Conservation (phyloP, 2,888 invertebrate genomes). For the Toxonevra muliebris region DNA sequence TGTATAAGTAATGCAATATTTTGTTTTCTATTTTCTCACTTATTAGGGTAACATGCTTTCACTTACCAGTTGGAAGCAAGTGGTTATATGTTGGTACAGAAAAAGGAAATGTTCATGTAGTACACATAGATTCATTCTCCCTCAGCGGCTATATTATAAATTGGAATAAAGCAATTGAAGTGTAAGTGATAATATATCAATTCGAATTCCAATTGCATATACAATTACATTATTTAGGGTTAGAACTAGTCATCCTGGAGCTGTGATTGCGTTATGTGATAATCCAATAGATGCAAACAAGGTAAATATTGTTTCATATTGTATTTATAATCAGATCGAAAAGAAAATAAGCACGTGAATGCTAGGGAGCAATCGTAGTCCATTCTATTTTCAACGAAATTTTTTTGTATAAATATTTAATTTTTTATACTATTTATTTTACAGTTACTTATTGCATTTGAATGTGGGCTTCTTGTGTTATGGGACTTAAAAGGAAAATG, state of each 20-base stretch:
- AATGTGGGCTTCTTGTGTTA: constrained; percentile 90
- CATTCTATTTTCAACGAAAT: background rate
- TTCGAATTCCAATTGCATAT: background rate
- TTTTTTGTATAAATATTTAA: background rate
- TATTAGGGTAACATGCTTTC: constrained; percentile 90
- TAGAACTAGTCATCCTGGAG: constrained; percentile 95
- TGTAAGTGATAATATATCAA: constrained; percentile 76
- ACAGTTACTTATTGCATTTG: constrained; percentile 95
- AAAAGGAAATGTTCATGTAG: constrained; percentile 96
- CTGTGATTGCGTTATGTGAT: constrained; percentile 95
- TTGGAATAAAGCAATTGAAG: constrained; percentile 99
- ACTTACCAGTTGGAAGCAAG: constrained; percentile 96
- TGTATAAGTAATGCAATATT: too few relatives aligned
- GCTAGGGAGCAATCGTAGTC: too few relatives aligned
- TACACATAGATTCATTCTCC: constrained; percentile 94
- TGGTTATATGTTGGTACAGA: constrained; percentile 99
- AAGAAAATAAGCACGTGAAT: too few relatives aligned
- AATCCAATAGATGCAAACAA: constrained; percentile 96
- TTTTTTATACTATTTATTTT: constrained; percentile 41
- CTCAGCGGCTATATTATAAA: constrained; percentile 98
- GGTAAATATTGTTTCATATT: constrained; percentile 70
- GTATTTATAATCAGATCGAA: too few relatives aligned
- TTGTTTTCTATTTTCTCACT: background rate
- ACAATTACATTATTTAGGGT: constrained; percentile 74
- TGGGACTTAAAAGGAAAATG: constrained; percentile 93